A percentile compares a stretch with the other conserved stretches of the same genome.
phyloP scores from a whole-genome alignment of 1,140 invertebrate genomes.

The Hycleus phaleratus region DNA sequence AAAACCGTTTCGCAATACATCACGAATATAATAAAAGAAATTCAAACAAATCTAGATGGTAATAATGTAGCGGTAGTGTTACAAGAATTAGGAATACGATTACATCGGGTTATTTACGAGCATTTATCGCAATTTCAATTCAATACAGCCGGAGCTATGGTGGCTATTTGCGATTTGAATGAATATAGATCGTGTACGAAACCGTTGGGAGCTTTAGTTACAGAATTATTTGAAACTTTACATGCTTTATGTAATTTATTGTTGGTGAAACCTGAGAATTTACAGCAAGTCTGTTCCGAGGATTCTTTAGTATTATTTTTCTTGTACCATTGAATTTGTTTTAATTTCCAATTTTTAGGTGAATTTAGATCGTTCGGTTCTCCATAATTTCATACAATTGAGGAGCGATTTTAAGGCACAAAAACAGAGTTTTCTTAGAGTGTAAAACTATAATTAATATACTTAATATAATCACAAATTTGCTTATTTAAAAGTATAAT shows the following conservation, averaged over 20 bases:
- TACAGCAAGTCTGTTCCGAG: constrained; percentile 89
- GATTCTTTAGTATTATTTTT: constrained; percentile 71
- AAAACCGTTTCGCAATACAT: constrained; percentile 80
- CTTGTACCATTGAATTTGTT: constrained; percentile 28
- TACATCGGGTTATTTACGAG: constrained; percentile 92
- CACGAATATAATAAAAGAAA: constrained; percentile 64
- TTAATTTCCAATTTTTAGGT: constrained; percentile 53
- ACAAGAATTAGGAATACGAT: constrained; percentile 79
- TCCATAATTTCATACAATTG: constrained; percentile 89
- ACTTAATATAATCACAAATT: too few relatives aligned
- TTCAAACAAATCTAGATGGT: constrained; percentile 82
- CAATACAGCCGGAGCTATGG: constrained; percentile 92
- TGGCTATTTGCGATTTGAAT: constrained; percentile 96
- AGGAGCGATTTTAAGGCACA: constrained; percentile 86
- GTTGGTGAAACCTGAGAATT: constrained; percentile 91
- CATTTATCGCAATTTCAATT: constrained; percentile 94
- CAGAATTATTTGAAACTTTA: constrained; percentile 85
- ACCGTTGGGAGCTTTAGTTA: constrained; percentile 66
- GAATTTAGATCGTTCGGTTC: constrained; percentile 74
- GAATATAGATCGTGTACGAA: constrained; percentile 64
- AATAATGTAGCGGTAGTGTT: constrained; percentile 85
- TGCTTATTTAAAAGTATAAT: too few relatives aligned
- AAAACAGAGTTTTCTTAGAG: constrained; percentile 44
- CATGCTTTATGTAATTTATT: constrained; percentile 94
- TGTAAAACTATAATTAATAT: constrained; percentile 3